Percentiles rank a stretch among this genome's conserved stretches.
Conservation (phyloP, 2,113 vertebrate species). For the Apus apus region DNA sequence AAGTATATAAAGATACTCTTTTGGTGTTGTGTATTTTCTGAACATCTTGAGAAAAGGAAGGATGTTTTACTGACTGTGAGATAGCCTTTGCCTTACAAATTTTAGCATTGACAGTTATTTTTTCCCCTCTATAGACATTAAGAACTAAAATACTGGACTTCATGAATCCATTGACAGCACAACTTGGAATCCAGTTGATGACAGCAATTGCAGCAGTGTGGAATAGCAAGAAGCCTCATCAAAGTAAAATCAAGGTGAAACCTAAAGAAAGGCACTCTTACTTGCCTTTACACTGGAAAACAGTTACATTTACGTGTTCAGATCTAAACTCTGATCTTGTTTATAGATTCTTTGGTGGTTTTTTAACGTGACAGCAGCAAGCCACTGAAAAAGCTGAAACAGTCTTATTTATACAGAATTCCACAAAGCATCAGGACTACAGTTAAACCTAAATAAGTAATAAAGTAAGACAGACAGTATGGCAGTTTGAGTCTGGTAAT, state of each 20-base stretch:
- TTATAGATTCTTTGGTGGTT: neutral
- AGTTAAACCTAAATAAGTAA: neutral
- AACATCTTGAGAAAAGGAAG: neutral
- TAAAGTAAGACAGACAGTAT: neutral
- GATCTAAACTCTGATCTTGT: neutral
- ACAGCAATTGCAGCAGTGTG: constrained; percentile 90
- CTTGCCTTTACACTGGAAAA: neutral
- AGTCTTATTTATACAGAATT: neutral
- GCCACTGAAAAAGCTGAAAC: neutral
- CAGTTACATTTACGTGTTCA: neutral
- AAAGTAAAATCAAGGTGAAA: constrained; percentile 85
- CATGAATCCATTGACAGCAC: constrained; percentile 85
- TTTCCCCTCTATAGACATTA: constrained; percentile 77
- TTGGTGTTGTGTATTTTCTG: neutral
- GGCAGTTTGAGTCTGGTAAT: neutral
- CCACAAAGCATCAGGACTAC: neutral
- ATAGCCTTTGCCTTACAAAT: neutral
- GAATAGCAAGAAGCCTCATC: constrained; percentile 84
- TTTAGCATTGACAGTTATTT: neutral
- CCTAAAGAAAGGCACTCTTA: neutral
- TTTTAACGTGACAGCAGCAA: neutral
- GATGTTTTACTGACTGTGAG: neutral
- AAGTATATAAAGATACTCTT: neutral
- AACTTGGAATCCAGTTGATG: constrained; percentile 87
- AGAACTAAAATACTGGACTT: constrained; percentile 91